Evolutionary conservation across 2,888 invertebrate genomes (phyloP), one percentile per base, ranked within the genome.

Genomic region (Cyrtodaria siliqua): DNA sequence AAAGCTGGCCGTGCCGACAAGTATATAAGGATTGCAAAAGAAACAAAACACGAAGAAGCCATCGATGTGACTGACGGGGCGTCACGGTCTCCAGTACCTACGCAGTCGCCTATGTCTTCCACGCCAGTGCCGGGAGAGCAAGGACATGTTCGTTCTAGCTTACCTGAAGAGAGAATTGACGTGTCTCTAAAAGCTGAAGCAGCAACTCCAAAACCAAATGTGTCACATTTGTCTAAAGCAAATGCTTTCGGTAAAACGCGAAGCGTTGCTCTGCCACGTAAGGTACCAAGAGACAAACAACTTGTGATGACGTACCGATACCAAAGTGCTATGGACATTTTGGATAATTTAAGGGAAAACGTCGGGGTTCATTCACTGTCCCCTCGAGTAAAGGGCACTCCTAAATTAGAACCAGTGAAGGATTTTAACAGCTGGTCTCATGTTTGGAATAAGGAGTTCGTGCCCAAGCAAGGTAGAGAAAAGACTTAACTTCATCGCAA

Each of bases 381-480:
- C 3, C 89, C 90, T 4, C 38, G 89, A 16, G 70, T 86, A 3
- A 63, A 50, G 16, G 52, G 61, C 29, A 72, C 63, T n/a, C 14
- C 52, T 9, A 23, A 74, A 14, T 24, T 61, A 2, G 81, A 84
- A 42, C 89, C 95, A 96, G 89, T 95, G 96, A 89, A 96, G 96
- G 94, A 96, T 96, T 93, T 97, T 97, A 95, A 98, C 97, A 86
- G 97, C 96, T 95, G 97, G 96, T 93, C 97, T 96, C 94, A 97
- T 97, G 96, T 95, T 96, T 94, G 97, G 97, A 93, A 97, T 84
- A 83, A 87, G 67, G 92, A 91, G 74, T 92, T 92, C 78, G 76
- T 78, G 40, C 47, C 64, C 14, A 55, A 55, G 18, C 16, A 20
- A 20, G 52, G 23, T 8, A 12, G 33, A 33, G 12, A 4, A 33